Evolutionary conservation across 2,113 vertebrate species (phyloP).

Genomic region (Neolamprologus sp.): DNA sequence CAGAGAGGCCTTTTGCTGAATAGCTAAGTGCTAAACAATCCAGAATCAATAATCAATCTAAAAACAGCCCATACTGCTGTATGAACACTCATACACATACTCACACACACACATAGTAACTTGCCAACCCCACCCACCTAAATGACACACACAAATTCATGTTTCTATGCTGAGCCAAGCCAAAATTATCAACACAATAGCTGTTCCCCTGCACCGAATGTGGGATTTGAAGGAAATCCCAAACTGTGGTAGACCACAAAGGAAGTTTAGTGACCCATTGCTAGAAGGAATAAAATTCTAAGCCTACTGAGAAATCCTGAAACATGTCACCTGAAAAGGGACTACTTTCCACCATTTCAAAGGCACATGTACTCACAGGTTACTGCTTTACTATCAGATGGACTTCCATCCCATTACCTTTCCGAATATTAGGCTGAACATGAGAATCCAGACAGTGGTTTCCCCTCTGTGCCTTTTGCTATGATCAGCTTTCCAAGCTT

Average conservation of each 20-base stretch:
- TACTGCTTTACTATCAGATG: background rate
- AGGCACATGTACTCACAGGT: background rate
- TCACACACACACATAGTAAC: background rate
- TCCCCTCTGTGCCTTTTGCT: conserved; percentile 1
- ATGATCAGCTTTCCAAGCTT: background rate
- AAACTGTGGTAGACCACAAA: background rate
- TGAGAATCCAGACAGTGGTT: conserved; percentile 15
- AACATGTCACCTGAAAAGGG: background rate
- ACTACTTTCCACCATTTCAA: background rate
- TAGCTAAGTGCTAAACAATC: background rate
- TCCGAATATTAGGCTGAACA: background rate
- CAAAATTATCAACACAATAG: conserved; percentile 14
- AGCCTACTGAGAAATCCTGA: background rate
- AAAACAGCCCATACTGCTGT: background rate
- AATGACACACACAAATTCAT: background rate
- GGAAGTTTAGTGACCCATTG: background rate
- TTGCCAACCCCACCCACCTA: background rate
- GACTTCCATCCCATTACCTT: background rate
- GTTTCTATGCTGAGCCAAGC: background rate
- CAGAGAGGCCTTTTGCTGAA: background rate
- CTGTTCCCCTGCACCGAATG: background rate
- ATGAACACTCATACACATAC: background rate
- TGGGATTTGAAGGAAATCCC: conserved; percentile 1
- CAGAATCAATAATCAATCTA: background rate
- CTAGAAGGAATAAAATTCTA: background rate